Base-by-base conservation (phyloP, 2,797 vertebrate species). In the Sylvilagus floridanus region DNA sequence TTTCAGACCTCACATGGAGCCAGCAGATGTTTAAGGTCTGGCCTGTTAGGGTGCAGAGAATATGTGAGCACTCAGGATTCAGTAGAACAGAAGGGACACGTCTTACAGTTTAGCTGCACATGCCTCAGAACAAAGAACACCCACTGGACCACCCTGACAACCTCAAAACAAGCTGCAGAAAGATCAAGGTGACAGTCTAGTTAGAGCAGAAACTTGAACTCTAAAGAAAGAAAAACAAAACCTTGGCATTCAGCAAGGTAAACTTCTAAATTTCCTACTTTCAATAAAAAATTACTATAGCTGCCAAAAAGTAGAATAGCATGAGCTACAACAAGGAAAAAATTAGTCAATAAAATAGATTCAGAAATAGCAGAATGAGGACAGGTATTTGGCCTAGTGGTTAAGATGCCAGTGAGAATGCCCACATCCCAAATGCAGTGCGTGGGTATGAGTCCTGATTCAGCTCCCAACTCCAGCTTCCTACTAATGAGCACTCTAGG, bases 321-420 rank as follows among this genome's bases (percentile, higher is more conserved):
- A 76, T 66, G 52, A 86, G 4, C 50, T 22, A 65, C 14, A 68
- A 16, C 9, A 47, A 21, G n/a, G 19, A 5, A 9, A 72, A 35
- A 57, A 28, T 62, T 9, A n/a, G 7, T 90, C 50, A 62, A 42
- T n/a, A 90, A 90, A 54, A 81, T 72, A 79, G 28, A 65, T 11
- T 71, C 13, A 72, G 14, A 90, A 90, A 62, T 62, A 57, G 62
- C n/a, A 90, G 47, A 86, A 84, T 90, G 22, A 90, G 42, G 42
- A 47, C 42, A 47, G 8, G 42, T 47, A 47, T 47, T 47, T 47
- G 42, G 42, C 42, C 42, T 9, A 47, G 42, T 47, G 42, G 42
- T 47, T 47, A 47, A 47, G 42, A 47, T 47, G 42, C 8, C 42
- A 47, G 42, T 47, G 42, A 47, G 42, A 47, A 47, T 47, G 42